Evolutionary conservation across 2,797 vertebrate genomes (phyloP).

Genomic region (Pangasius mekongensis): DNA sequence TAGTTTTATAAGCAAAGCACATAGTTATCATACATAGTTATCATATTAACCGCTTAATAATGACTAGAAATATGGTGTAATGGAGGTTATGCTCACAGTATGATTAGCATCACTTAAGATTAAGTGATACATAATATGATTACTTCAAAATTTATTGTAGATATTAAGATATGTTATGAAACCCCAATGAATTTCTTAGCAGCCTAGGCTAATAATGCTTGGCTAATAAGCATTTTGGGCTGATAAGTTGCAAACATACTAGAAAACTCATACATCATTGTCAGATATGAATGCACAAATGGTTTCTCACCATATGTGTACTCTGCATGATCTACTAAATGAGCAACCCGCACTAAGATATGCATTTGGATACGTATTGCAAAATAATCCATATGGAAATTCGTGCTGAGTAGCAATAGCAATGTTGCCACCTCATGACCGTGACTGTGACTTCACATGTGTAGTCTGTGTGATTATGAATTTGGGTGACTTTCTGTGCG

Average conservation of each 20-base stretch:
- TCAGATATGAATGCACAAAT: conserved; percentile 4
- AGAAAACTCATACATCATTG: background rate
- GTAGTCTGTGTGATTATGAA: background rate
- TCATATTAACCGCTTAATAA: conserved; percentile 1
- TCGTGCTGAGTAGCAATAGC: background rate
- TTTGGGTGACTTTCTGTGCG: background rate
- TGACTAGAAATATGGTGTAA: conserved; percentile 15
- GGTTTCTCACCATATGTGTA: background rate
- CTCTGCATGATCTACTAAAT: conserved; percentile 19
- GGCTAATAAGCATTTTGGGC: background rate
- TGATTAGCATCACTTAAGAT: conserved; percentile 15
- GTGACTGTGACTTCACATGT: background rate
- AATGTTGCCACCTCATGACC: background rate
- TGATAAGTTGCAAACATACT: background rate
- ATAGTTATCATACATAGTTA: background rate
- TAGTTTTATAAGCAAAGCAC: background rate
- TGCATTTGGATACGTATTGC: background rate
- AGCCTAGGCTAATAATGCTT: conserved; percentile 1
- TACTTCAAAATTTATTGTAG: background rate
- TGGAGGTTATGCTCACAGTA: conserved; percentile 11
- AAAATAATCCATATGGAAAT: background rate
- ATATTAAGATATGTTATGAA: background rate
- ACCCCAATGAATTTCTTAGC: background rate
- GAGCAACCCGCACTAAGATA: background rate
- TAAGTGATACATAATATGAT: conserved; percentile 8